Conservation (phyloP, 2,113 vertebrate genomes). For the Pedionomus torquatus region DNA sequence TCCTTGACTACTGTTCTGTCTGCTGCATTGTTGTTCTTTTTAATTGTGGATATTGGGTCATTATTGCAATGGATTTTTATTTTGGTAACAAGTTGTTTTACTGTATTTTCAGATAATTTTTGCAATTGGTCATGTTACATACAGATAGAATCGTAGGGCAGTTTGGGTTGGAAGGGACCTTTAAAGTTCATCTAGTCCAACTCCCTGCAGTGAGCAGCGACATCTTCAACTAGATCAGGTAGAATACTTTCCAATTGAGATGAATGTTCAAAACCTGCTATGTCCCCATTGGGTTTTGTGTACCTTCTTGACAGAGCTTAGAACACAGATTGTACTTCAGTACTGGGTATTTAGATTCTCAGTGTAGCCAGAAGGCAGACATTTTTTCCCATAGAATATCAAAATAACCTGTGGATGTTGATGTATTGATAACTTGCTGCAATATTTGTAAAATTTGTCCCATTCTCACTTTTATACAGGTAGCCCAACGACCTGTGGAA, state of each 20-base stretch:
- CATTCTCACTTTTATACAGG: slow-evolving; percentile 72
- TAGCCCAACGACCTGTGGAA: slow-evolving; percentile 90
- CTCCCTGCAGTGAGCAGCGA: background rate
- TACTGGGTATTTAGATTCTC: background rate
- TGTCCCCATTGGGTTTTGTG: background rate
- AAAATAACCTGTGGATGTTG: background rate
- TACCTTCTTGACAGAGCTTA: background rate
- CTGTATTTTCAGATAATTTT: background rate
- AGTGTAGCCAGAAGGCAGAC: background rate
- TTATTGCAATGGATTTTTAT: background rate
- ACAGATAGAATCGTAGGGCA: background rate
- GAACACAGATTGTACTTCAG: background rate
- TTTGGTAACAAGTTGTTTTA: background rate
- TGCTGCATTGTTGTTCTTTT: background rate
- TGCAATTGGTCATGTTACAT: background rate
- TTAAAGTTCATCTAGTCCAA: background rate
- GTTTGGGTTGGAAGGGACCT: background rate
- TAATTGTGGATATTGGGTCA: background rate
- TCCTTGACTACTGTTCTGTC: background rate
- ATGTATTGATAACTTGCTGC: background rate
- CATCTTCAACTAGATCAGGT: background rate
- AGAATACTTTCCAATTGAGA: background rate
- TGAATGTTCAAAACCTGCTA: background rate
- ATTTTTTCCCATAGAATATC: background rate
- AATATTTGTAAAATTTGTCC: background rate